Percentiles rank a stretch among this genome's conserved stretches.
Evolutionary conservation across 2,113 vertebrate species (phyloP).

Genomic region (Rhombomys opimus): DNA sequence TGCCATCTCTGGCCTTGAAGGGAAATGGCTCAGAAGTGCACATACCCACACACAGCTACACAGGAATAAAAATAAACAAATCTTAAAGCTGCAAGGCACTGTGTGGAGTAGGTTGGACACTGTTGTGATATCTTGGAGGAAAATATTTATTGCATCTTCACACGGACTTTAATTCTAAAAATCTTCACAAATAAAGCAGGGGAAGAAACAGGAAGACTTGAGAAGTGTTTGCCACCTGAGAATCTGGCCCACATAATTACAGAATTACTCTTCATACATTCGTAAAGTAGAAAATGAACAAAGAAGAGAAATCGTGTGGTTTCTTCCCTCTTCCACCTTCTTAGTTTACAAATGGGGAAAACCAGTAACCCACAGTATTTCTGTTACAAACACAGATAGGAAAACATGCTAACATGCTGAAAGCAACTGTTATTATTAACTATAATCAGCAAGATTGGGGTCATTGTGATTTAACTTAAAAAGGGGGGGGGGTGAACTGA

Average conservation of each 20-base stretch:
- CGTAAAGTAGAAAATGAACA: background rate
- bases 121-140: background rate
- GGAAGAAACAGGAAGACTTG: constrained; percentile 37
- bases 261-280: constrained; percentile 40
- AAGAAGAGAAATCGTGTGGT: background rate
- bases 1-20: background rate
- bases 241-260: constrained; percentile 52
- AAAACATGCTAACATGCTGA: fast-evolving
- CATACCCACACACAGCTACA: background rate
- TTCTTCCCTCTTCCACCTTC: background rate
- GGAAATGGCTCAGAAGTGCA: background rate
- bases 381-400: background rate
- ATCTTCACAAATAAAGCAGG: constrained; percentile 29
- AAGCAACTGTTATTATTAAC: background rate
- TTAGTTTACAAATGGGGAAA: constrained; percentile 24
- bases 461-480: background rate
- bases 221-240: constrained; percentile 39
- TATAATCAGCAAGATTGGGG: background rate
- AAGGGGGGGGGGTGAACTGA: background rate
- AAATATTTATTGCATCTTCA: constrained; percentile 15
- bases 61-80: too few relatives aligned
- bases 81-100: background rate
- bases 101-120: too few relatives aligned
- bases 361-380: background rate
- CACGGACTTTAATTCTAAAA: constrained; percentile 35